phyloP scores from a whole-genome alignment of 2,888 invertebrate species.

The Drosophila conformis region DNA sequence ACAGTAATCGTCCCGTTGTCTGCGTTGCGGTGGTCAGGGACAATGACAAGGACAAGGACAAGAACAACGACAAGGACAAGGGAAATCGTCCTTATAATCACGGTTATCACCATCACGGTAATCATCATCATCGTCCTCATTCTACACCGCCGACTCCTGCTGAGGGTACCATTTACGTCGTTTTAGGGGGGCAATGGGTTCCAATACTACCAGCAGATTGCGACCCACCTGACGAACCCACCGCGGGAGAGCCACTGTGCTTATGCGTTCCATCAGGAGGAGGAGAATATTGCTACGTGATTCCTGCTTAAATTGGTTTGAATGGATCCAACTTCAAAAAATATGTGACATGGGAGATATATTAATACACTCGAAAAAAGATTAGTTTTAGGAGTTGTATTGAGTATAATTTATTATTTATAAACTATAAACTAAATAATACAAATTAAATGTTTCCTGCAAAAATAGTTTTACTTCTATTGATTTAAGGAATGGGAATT shows the following conservation, averaged over 20 bases:
- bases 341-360: background rate
- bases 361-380: background rate
- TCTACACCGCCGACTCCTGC: no score
- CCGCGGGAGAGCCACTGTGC: no score
- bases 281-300: accelerated
- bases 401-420: background rate
- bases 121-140: no score
- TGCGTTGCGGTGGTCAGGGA: no score
- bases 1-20: no score
- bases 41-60: no score
- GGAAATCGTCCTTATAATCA: no score
- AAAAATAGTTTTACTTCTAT: background rate
- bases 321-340: background rate
- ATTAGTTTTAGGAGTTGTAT: background rate
- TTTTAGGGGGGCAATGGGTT: no score
- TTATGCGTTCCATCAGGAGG: no score
- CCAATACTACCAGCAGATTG: accelerated
- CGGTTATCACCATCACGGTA: no score
- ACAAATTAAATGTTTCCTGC: background rate
- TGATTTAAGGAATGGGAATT: background rate
- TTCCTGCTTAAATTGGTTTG: background rate
- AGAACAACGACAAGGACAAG: no score
- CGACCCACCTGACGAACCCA: accelerated
- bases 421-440: background rate
- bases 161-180: no score